These are phyloP conservation scores for Bombus haemorrhoidalis DNA, from an alignment of 1,140 invertebrate species.

Conservation along the genomic window DNA sequence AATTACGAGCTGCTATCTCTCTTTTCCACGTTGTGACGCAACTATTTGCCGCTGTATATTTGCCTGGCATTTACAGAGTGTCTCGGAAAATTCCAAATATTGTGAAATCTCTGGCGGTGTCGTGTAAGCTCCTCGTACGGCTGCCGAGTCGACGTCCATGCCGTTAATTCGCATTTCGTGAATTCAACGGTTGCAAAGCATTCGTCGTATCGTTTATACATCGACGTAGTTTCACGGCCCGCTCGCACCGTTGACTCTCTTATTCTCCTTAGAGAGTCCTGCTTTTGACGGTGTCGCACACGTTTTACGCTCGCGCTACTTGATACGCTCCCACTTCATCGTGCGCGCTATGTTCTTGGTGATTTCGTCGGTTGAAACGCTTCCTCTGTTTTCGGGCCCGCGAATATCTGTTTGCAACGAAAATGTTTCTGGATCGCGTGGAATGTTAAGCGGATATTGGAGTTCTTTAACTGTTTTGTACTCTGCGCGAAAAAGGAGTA, in stretches of 20 bases:
- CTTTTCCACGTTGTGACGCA: slow-evolving; percentile 2
- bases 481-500: too few species aligned
- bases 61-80: neutral
- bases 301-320: slow-evolving; percentile 20
- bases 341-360: too few species aligned
- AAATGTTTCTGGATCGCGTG: neutral
- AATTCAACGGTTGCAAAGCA: neutral
- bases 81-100: slow-evolving; percentile 33
- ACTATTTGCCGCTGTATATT: slow-evolving; percentile 19
- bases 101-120: neutral
- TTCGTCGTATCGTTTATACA: neutral
- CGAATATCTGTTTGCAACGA: neutral
- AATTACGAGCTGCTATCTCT: slow-evolving; percentile 10
- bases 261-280: neutral
- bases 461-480: neutral
- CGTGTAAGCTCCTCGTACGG: too few species aligned
- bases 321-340: neutral
- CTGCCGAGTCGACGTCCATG: neutral
- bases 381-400: neutral
- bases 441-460: neutral
- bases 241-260: neutral
- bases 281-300: neutral
- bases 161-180: slow-evolving; percentile 9
- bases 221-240: neutral
- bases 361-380: neutral